Evolutionary conservation across 2,797 vertebrate genomes (phyloP).

Genomic region (Acipenser transmontanus): DNA sequence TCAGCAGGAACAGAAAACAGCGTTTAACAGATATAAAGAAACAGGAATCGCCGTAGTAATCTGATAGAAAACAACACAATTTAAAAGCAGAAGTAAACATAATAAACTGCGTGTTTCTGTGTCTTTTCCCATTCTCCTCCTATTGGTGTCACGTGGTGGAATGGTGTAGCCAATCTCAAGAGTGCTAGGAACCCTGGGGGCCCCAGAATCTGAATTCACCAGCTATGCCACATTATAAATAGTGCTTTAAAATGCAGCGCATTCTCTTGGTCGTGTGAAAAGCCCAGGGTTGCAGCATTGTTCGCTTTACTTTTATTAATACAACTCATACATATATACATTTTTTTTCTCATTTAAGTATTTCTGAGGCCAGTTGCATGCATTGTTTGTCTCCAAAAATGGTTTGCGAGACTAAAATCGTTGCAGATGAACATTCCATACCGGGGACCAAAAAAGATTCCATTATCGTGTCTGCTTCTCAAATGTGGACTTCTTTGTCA

Average conservation of each 20-base stretch:
- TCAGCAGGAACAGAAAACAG: too few species aligned
- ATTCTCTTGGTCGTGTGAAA: conserved; percentile 69
- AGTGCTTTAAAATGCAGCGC: conserved; percentile 67
- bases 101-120: conserved; percentile 29
- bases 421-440: conserved; percentile 87
- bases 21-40: too few species aligned
- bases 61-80: background rate
- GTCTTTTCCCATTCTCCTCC: conserved; percentile 39
- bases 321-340: conserved; percentile 35
- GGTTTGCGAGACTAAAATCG: conserved; percentile 98
- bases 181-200: conserved; percentile 63
- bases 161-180: conserved; percentile 67
- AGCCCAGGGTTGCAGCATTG: conserved; percentile 69
- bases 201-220: conserved; percentile 66
- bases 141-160: conserved; percentile 59
- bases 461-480: conserved; percentile 63
- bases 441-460: conserved; percentile 81
- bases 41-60: conserved; percentile 3
- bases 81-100: background rate
- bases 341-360: conserved; percentile 33
- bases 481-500: conserved; percentile 73
- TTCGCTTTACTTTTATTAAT: conserved; percentile 51
- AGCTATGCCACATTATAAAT: conserved; percentile 75
- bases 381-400: conserved; percentile 92
- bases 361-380: conserved; percentile 74